These are phyloP conservation scores for Forbesichthys agassizii DNA, from an alignment of 2,113 vertebrate species.

Conservation along the genomic window DNA sequence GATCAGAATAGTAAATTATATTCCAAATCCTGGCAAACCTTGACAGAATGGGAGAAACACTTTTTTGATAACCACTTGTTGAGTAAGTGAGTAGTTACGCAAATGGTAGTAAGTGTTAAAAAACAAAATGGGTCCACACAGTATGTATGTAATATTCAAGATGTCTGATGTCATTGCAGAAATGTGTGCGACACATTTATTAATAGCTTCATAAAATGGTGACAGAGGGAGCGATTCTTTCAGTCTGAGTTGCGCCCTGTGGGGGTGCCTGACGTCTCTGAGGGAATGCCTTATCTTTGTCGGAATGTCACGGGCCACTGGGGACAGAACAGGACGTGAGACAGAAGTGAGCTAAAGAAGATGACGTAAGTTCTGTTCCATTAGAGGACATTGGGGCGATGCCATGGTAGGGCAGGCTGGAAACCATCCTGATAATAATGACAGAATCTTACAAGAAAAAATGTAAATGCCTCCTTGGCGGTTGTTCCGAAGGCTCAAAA, in stretches of 20 bases:
- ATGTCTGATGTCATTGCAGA: conserved; percentile 31
- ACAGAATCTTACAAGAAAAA: conserved; percentile 54
- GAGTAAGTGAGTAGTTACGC: conserved; percentile 14
- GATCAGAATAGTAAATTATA: conserved; percentile 25
- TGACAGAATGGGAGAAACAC: conserved; percentile 21
- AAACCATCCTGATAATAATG: conserved; percentile 49
- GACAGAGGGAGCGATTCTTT: no score
- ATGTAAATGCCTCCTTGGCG: conserved; percentile 54
- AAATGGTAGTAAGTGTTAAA: background rate
- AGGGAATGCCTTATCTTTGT: conserved; percentile 40
- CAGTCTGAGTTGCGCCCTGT: conserved; percentile 27
- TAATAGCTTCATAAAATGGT: conserved; percentile 36
- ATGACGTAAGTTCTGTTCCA: conserved; percentile 46
- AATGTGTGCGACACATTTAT: conserved; percentile 24
- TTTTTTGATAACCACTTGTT: conserved; percentile 24
- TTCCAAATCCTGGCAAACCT: conserved; percentile 38
- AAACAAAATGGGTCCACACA: background rate
- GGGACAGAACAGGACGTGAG: conserved; percentile 27
- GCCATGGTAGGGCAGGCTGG: conserved; percentile 27
- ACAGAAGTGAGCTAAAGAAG: conserved; percentile 25
- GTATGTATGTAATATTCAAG: conserved; percentile 8
- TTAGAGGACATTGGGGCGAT: conserved; percentile 31
- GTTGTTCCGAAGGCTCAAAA: conserved; percentile 47
- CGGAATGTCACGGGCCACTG: conserved; percentile 17
- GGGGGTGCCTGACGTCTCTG: background rate